phyloP scores from a whole-genome alignment of 1,140 invertebrate species.

The Amphibalanus amphitrite region DNA sequence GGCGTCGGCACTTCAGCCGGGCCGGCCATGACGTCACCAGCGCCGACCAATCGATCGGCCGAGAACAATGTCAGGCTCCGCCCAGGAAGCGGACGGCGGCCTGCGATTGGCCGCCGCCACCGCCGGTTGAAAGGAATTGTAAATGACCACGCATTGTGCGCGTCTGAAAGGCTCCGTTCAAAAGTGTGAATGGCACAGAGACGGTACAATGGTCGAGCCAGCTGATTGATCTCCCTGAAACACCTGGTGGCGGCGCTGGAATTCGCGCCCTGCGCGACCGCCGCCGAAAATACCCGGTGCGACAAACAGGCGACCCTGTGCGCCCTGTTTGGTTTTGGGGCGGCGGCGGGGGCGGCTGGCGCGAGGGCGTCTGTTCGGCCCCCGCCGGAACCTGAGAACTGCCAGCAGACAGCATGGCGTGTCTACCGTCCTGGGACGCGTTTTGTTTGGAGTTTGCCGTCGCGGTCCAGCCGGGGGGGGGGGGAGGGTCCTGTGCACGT shows the following conservation, averaged over 20 bases:
- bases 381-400: too few relatives aligned
- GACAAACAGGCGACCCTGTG: neutral
- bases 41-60: neutral
- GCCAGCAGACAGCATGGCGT: too few relatives aligned
- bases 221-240: neutral
- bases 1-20: neutral
- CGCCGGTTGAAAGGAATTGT: constrained; percentile 3
- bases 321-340: neutral
- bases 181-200: neutral
- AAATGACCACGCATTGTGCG: constrained; percentile 6
- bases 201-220: neutral
- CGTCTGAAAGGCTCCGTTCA: neutral
- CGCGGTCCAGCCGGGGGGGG: too few relatives aligned
- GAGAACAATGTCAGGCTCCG: constrained; percentile 2
- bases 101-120: neutral
- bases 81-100: neutral
- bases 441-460: too few relatives aligned
- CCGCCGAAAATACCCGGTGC: neutral
- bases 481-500: too few relatives aligned
- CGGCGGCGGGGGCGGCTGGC: too few relatives aligned
- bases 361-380: neutral
- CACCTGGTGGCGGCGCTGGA: neutral
- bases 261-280: neutral
- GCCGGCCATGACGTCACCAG: neutral
- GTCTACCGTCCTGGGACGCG: too few relatives aligned